Conservation (phyloP, 2,113 vertebrate species). For the Mesoclemmys tuberculata region DNA sequence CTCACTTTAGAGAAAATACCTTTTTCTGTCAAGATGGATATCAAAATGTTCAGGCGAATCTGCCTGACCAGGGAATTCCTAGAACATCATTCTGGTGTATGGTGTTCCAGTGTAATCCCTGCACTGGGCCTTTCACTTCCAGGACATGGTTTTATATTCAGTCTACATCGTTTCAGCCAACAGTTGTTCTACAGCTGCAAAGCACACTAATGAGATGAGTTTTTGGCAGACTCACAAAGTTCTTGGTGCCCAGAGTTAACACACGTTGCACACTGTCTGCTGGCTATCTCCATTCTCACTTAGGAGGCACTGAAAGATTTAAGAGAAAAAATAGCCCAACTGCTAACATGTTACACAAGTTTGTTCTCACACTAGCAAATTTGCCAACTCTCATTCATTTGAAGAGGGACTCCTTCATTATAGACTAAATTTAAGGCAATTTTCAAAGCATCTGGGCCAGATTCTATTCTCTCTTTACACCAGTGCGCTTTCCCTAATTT, state of each 20-base stretch:
- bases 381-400: constrained; percentile 42
- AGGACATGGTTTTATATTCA: constrained; percentile 60
- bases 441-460: constrained; percentile 39
- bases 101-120: not conserved
- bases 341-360: not conserved
- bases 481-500: constrained; percentile 20
- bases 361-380: not conserved
- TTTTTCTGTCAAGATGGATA: constrained; percentile 45
- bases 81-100: constrained; percentile 15
- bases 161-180: constrained; percentile 52
- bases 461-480: not conserved
- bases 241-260: constrained; percentile 37
- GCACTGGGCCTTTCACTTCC: constrained; percentile 38
- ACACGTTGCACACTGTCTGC: constrained; percentile 28
- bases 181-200: constrained; percentile 39
- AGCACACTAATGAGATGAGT: constrained; percentile 37
- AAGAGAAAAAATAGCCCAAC: constrained; percentile 22
- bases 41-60: constrained; percentile 24
- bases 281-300: constrained; percentile 32
- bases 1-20: not conserved
- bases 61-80: constrained; percentile 47
- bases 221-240: constrained; percentile 39
- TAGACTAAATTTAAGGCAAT: constrained; percentile 14
- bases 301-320: constrained; percentile 54
- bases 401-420: constrained; percentile 21